These are phyloP conservation scores for Lithodes maja DNA, from an alignment of 2,888 invertebrate genomes.

Conservation along the genomic window DNA sequence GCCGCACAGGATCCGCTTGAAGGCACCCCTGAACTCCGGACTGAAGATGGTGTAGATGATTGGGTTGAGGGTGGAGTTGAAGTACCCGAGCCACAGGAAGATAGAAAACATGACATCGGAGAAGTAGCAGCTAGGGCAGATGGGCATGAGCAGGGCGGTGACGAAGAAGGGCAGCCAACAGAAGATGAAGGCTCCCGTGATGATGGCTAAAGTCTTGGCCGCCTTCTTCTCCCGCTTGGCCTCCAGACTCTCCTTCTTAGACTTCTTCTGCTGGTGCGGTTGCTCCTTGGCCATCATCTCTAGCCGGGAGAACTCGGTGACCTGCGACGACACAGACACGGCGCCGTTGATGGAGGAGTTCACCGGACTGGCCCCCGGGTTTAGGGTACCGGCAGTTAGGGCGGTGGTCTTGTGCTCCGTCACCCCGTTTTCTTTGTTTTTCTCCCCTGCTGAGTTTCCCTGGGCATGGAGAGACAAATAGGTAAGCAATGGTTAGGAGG, in stretches of 20 bases:
- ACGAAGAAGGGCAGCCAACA: slow-evolving; percentile 98
- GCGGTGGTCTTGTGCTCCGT: slow-evolving; percentile 51
- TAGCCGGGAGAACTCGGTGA: slow-evolving; percentile 39
- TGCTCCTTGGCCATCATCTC: slow-evolving; percentile 54
- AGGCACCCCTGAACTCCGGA: slow-evolving; percentile 92
- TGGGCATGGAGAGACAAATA: not conserved
- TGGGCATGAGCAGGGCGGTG: slow-evolving; percentile 87
- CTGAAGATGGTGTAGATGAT: slow-evolving; percentile 96
- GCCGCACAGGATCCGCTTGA: slow-evolving; percentile 89
- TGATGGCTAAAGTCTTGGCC: slow-evolving; percentile 95
- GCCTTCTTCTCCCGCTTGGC: slow-evolving; percentile 94
- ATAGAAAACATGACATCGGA: slow-evolving; percentile 84
- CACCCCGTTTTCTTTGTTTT: slow-evolving; percentile 31
- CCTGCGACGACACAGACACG: slow-evolving; percentile 52
- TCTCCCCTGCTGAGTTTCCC: not conserved
- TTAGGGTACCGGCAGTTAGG: slow-evolving; percentile 34
- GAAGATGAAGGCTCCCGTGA: slow-evolving; percentile 94
- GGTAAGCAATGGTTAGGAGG: no score
- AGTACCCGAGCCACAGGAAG: slow-evolving; percentile 93
- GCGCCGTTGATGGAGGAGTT: slow-evolving; percentile 67
- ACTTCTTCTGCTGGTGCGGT: slow-evolving; percentile 57
- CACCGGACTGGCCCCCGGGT: slow-evolving; percentile 46
- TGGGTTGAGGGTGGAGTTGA: slow-evolving; percentile 77
- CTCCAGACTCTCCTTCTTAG: slow-evolving; percentile 78
- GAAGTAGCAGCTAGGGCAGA: slow-evolving; percentile 81